Evolutionary conservation across 2,113 vertebrate genomes (phyloP), one percentile per base, ranked within the genome.

Genomic region (Heliornis fulica): DNA sequence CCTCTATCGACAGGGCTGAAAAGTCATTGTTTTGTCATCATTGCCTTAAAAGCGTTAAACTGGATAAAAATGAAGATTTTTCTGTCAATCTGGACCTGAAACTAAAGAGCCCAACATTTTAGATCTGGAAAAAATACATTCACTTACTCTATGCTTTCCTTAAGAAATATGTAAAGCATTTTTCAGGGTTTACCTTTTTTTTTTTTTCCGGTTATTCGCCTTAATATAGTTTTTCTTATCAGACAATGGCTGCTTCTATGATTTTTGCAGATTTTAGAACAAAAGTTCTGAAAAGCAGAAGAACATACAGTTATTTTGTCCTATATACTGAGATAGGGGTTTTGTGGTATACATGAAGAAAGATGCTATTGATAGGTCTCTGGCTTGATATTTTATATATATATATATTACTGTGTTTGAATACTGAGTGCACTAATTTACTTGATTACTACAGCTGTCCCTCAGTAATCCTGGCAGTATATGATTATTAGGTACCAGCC

Each of bases 71-170:
- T 26, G 40, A 70, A 86, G 41, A 61, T 65, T 65, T 57, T 87
- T 69, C 36, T 65, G 28, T n/a, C 31, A 45, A 17, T 65, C 29
- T 36, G 46, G 92, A 43, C 36, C 29, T 48, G 68, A 77, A 84
- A 46, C 8, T 40, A 22, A 65, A 51, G 8, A 69, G 54, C 28
- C n/a, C 32, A 51, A n/a, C 31, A 45, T 28, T 74, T 93, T 50
- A 86, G 72, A 66, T 86, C 77, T 91, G 81, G 38, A 90, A 94
- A 85, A 87, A 84, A 87, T 60, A 91, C 38, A 80, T n/a, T n/a
- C n/a, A n/a, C n/a, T n/a, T n/a, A n/a, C 60, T 72, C n/a, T 41
- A 25, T 41, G 19, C 63, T 82, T 90, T 41, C 77, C 29, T 46
- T 65, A 81, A 61, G 32, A 65, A 81, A n/a, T 7, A 19, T 6